These are phyloP conservation scores for Eupithecia vulgata DNA, from an alignment of 2,888 invertebrate species.

Conservation along the genomic window DNA sequence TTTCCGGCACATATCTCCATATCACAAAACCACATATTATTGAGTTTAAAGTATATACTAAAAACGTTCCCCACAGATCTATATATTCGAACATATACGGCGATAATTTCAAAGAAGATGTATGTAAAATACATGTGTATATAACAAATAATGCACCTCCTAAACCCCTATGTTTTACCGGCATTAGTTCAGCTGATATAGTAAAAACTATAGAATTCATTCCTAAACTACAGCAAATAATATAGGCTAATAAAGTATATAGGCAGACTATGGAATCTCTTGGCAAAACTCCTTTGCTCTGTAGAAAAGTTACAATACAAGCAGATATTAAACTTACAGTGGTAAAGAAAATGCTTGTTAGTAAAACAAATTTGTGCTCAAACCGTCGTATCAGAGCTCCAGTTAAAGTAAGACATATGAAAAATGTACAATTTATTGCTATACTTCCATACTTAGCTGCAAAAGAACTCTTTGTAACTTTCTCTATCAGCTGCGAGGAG, in stretches of 20 bases:
- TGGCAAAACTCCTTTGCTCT: constrained; percentile 26
- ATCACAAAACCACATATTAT: constrained; percentile 30
- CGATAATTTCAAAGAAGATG: constrained; percentile 39
- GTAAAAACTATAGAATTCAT: constrained; percentile 29
- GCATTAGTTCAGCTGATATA: constrained; percentile 41
- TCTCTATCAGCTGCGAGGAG: constrained; percentile 29
- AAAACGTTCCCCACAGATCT: constrained; percentile 40
- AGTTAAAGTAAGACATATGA: constrained; percentile 20
- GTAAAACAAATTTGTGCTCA: constrained; percentile 35
- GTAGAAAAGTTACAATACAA: constrained; percentile 29
- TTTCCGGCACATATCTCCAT: constrained; percentile 43
- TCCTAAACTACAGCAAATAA: constrained; percentile 33
- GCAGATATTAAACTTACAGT: constrained; percentile 24
- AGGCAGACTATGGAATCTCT: constrained; percentile 34
- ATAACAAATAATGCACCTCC: constrained; percentile 40
- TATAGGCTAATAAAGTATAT: constrained; percentile 35
- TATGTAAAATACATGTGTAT: constrained; percentile 34
- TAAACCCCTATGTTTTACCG: constrained; percentile 43
- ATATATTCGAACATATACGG: constrained; percentile 41
- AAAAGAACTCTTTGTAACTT: constrained; percentile 26
- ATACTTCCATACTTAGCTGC: constrained; percentile 35
- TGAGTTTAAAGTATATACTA: constrained; percentile 35
- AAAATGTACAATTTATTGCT: constrained; percentile 28
- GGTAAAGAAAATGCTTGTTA: constrained; percentile 25
- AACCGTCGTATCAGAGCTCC: constrained; percentile 30